Base-by-base conservation (phyloP, 2,113 vertebrate genomes). In the Xenopus laevis region DNA sequence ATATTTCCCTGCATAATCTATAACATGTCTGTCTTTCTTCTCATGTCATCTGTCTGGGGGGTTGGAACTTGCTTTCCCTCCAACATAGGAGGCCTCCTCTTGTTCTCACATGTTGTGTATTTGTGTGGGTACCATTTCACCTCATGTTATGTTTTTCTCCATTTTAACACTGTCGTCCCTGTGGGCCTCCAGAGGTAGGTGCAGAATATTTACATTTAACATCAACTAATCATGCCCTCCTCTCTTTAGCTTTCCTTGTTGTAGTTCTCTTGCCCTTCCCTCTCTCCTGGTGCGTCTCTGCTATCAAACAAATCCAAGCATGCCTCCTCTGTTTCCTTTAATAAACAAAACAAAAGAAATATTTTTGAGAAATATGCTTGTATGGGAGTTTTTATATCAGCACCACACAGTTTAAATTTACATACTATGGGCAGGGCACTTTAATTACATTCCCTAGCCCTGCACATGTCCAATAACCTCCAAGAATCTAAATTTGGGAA, bases 161-260 rank as follows among this genome's bases (percentile, higher is more conserved):
- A 92, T 92, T 93, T 98, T 91, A 92, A 96, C 93, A 95, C 94
- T 96, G 92, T 93, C 95, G 91, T 88, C 87, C 89, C 72, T 94
- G 73, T 88, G 92, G 82, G 93, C 86, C 81, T 84, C 84, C 93
- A 94, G 95, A 96, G 96, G 96, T 98, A 96, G 94, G 96, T 95
- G 73, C 65, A 61, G 58, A 77, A 77, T 57, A 67, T 76, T 69
- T 76, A 46, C 59, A 46, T 64, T 30, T 70, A 70, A 55, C 66
- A 69, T 27, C 16, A 23, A 72, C 62, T 71, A 78, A 78, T 62
- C 53, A 78, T 72, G 10, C 44, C 59, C 52, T 30, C 64, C 44
- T 50, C 63, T 72, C 40, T 40, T 18, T 65, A 40, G 18, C 44
- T 13, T 46, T 55, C 76, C 46, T 60, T 71, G 52, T 21, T 64